Evolutionary conservation across 1,140 invertebrate species (phyloP), one percentile per base, ranked within the genome.

Genomic region (Meloidogyne chitwoodi): DNA sequence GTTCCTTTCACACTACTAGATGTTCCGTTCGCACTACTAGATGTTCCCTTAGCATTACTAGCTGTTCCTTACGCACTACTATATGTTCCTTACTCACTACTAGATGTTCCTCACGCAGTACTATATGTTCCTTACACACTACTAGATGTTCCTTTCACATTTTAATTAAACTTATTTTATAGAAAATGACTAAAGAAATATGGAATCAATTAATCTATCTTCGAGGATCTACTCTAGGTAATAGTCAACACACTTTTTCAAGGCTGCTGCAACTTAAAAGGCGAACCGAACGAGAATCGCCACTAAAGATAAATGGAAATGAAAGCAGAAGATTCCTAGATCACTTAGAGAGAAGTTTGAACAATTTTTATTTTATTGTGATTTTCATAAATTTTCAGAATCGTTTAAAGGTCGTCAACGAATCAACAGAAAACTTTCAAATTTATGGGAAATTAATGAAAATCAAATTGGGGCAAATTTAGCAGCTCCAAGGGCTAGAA

Each of bases 321-420:
- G 74, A 68, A 38, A 38, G 38, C 14, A n/a, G 16, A 14, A 63
- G 38, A 22, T 75, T 77, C 22, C 63, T 77, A 2, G 76, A 77
- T 10, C 74, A 56, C 19, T 44, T 77, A 24, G 76, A 78, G 31
- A 78, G 74, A 48, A 77, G 76, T 77, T 24, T 14, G 48, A 34
- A 31, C 22, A 24, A 62, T 11, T 24, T 3, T 22, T 3, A 3
- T 68, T n/a, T 38, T 31, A 31, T 31, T 31, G 2, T 31, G 19
- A 74, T 70, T 29, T 3, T 12, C 3, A 38, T 27, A 27, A 10
- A 74, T 68, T 72, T 31, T 56, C n/a, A 76, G 75, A 76, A 44
- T 76, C 75, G 1, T 76, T 68, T 44, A 76, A 76, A 64, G 75
- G 75, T 8, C 44, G 74, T 16, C 74, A 68, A 48, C 66, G 74